Evolutionary conservation across 1,140 invertebrate genomes (phyloP), one percentile per base, ranked within the genome.

Genomic region (Lasioglossum albipes): DNA sequence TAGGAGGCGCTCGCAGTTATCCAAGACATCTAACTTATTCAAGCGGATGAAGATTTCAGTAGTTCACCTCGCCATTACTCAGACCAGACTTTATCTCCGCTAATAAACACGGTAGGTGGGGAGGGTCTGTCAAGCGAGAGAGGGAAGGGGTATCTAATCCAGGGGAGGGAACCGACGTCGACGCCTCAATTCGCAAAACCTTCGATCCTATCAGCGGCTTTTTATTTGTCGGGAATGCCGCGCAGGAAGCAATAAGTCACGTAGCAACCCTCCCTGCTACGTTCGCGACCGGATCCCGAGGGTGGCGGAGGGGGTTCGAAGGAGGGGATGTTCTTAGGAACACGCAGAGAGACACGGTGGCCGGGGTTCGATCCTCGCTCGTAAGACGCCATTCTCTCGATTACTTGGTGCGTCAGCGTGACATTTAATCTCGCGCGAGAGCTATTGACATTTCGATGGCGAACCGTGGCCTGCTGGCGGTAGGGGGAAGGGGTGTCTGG

Each of bases 381-480:
- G 79, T 75, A 85, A 86, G 85, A 86, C 62, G 84, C 73, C 85
- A 81, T 86, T 86, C 85, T 83, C 84, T 80, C 84, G 85, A 86
- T 86, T 86, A 86, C 84, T 83, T 71, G 75, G 76, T 86, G 81
- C 84, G 84, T 83, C 84, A 83, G 69, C 69, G 79, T 86, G 85
- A 86, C 85, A 86, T 86, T 86, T 86, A 86, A 86, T 86, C 85
- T 86, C 74, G 81, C 81, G 77, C 85, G 79, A 86, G 85, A 86
- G 85, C 84, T 86, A 86, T 86, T 86, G 85, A 86, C 85, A 84
- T 86, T 86, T 86, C 85, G 84, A 86, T 83, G 83, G 84, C 62
- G 81, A 69, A 64, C 45, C 45, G 10, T 12, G 9, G 42, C 75
- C 79, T 64, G 52, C 75, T 61, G 74, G 27, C 75, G 45, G 45